Evolutionary conservation across 2,113 vertebrate genomes (phyloP), one percentile per base, ranked within the genome.

Genomic region (Atrichornis clamosus): DNA sequence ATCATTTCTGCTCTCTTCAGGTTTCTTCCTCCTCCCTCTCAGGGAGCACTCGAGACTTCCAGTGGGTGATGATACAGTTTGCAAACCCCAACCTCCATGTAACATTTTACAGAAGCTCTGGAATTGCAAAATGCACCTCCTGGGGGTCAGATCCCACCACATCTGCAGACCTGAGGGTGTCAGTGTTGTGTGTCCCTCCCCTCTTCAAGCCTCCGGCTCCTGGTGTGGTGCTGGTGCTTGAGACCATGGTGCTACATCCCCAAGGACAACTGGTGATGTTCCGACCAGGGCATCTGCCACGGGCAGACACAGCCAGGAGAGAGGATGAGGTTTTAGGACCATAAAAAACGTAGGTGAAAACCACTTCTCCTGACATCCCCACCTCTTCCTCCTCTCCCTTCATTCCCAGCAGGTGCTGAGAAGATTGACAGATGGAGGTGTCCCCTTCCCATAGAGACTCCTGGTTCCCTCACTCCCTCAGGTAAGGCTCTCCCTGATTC

Each of bases 31-130:
- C 42, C 30, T 88, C 16, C 24, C 14, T 4, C 53, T 72, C 49
- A 20, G 18, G 37, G 56, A 13, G 6, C 22, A n/a, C 26, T 42
- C 10, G 32, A 50, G 37, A 56, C 11, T 69, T 65, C 44, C 53
- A 73, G 35, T 32, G 37, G 19, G 15, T 52, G 18, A 42, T 26
- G 20, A 42, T 2, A 37, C 26, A n/a, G 30, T 67, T 70, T 84
- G 26, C 1, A 21, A 46, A 1, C 13, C 4, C 21, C 11, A 6
- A 6, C 3, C 33, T 5, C 16, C 3, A 13, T 39, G 58, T 47
- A 23, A 74, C 33, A 19, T 42, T 87, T 58, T 74, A 7, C 15
- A 27, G n/a, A 84, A 77, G 37, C 13, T 49, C 47, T 69, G 58
- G 27, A 81, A 53, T 44, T 49, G 42, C 19, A 69, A 24, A 64